These are phyloP conservation scores for Jacana jacana DNA, from an alignment of 2,113 vertebrate genomes.

Conservation along the genomic window DNA sequence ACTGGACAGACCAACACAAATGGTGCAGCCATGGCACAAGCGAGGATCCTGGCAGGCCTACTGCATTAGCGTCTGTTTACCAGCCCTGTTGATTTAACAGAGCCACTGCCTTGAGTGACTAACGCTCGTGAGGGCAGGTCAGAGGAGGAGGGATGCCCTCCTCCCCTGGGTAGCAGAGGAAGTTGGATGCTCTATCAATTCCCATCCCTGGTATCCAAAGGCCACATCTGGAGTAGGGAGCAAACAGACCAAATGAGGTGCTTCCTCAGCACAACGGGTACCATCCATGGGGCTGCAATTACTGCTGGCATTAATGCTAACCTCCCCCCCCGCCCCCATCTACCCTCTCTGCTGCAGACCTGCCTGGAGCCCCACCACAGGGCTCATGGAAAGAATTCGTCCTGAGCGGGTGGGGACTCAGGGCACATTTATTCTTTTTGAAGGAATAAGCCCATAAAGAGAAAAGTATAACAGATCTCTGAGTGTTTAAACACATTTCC, in stretches of 20 bases:
- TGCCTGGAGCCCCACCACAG: neutral
- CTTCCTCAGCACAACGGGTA: neutral
- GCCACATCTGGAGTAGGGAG: neutral
- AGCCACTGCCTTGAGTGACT: neutral
- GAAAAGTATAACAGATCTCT: neutral
- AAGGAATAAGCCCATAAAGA: constrained; percentile 1
- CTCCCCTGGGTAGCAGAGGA: neutral
- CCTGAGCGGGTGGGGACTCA: neutral
- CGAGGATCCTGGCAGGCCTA: neutral
- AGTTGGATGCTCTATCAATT: neutral
- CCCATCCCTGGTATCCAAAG: neutral
- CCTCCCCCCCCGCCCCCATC: too few relatives aligned
- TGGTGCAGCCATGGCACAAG: fast-evolving
- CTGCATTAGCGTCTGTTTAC: neutral
- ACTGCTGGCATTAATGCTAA: fast-evolving
- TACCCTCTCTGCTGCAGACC: neutral
- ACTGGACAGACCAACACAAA: fast-evolving
- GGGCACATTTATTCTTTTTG: neutral
- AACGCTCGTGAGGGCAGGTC: neutral
- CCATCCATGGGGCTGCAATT: neutral
- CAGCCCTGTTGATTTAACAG: neutral
- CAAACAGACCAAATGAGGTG: neutral
- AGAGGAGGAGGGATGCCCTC: neutral
- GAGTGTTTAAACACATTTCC: neutral
- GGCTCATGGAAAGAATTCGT: neutral